A percentile compares a stretch with the other conserved stretches of the same genome.
phyloP scores from a whole-genome alignment of 2,797 vertebrate species.

The Enteromius thamalakanensis region DNA sequence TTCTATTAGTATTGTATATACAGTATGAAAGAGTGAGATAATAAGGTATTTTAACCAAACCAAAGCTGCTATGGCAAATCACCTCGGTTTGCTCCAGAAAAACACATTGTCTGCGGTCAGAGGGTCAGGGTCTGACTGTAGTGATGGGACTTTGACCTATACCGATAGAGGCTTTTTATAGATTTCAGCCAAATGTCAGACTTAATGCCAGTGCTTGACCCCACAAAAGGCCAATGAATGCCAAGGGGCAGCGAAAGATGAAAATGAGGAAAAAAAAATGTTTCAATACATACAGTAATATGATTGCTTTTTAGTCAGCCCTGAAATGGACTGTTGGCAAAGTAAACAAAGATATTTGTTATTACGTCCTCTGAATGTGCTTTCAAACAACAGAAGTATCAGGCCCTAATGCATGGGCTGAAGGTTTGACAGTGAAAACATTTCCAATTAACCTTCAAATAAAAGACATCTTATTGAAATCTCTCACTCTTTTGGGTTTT shows the following conservation, averaged over 20 bases:
- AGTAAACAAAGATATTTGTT: constrained; percentile 34
- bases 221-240: constrained; percentile 62
- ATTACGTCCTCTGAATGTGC: not conserved
- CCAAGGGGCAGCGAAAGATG: constrained; percentile 54
- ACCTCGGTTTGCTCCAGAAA: constrained; percentile 15
- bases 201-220: constrained; percentile 71
- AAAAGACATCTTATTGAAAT: constrained; percentile 34
- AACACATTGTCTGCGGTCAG: constrained; percentile 49
- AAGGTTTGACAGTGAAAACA: not conserved
- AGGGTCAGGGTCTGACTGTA: constrained; percentile 58
- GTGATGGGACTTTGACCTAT: constrained; percentile 72
- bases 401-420: not conserved
- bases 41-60: constrained; percentile 19
- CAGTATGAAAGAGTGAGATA: not conserved
- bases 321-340: not conserved
- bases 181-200: constrained; percentile 72
- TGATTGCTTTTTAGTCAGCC: constrained; percentile 51
- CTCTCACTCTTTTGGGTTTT: constrained; percentile 10
- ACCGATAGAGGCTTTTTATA: constrained; percentile 55
- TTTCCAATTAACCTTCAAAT: constrained; percentile 26
- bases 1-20: constrained; percentile 4
- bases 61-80: constrained; percentile 35
- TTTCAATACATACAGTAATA: constrained; percentile 55
- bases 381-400: not conserved
- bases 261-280: constrained; percentile 53